Evolutionary conservation across 2,113 vertebrate genomes (phyloP).

Genomic region (Diadophis punctatus): DNA sequence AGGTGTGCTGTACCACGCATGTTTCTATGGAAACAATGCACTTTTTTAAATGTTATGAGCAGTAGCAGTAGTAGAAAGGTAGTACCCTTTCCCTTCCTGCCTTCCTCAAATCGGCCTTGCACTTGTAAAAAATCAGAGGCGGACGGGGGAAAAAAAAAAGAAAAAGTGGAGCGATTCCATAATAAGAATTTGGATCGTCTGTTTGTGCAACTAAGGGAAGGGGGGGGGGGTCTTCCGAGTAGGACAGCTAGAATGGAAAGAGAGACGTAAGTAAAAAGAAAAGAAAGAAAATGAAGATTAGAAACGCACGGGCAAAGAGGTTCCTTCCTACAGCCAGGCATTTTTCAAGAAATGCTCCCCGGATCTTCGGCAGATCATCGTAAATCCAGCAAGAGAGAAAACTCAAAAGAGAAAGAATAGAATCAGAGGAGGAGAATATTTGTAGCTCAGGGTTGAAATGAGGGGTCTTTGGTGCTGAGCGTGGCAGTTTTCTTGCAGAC

Average conservation of each 20-base stretch:
- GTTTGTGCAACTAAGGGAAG: background rate
- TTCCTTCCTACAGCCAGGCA: background rate
- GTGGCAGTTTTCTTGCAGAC: no score
- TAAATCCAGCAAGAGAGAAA: background rate
- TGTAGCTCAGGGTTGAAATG: no score
- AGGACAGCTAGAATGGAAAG: background rate
- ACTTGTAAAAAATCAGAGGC: background rate
- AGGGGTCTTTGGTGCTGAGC: no score
- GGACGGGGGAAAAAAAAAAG: no score
- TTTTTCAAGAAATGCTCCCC: no score
- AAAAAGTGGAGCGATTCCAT: background rate
- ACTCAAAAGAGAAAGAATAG: background rate
- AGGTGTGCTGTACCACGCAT: background rate
- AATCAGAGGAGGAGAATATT: no score
- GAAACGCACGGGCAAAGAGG: fast-evolving
- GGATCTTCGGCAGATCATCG: background rate
- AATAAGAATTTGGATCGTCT: background rate
- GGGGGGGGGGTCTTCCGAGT: background rate
- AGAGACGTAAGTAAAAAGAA: background rate
- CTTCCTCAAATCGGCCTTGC: no score
- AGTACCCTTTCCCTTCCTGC: background rate
- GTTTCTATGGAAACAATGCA: background rate
- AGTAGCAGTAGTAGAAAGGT: no score
- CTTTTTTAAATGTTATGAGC: background rate
- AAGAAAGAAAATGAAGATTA: background rate